phyloP scores from a whole-genome alignment of 2,888 invertebrate genomes.

The Poecilus cupreus region DNA sequence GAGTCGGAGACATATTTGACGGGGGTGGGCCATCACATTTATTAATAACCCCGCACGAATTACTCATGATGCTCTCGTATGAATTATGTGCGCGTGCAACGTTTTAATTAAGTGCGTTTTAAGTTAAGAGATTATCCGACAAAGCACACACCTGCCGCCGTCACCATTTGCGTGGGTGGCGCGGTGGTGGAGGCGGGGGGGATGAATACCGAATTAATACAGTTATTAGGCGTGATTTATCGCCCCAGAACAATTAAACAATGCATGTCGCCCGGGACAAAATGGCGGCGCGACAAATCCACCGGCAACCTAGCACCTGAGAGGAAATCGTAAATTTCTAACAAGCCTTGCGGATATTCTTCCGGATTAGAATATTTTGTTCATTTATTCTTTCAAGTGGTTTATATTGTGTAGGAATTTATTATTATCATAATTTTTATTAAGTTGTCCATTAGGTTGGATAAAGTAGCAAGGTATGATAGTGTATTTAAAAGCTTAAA shows the following conservation, averaged over 20 bases:
- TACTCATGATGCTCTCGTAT: not conserved
- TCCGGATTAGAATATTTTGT: not conserved
- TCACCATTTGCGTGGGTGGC: not conserved
- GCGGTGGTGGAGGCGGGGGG: not conserved
- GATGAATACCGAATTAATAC: slow-evolving; percentile 44
- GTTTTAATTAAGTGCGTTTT: slow-evolving; percentile 49
- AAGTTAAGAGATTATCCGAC: slow-evolving; percentile 52
- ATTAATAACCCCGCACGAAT: slow-evolving; percentile 9
- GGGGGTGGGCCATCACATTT: not conserved
- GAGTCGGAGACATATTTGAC: not conserved
- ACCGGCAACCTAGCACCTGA: slow-evolving; percentile 19
- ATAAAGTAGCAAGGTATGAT: too few species aligned
- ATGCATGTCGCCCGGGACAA: not conserved
- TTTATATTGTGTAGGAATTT: too few species aligned
- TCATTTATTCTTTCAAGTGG: not conserved
- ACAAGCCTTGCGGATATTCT: not conserved
- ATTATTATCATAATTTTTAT: too few species aligned
- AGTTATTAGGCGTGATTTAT: slow-evolving; percentile 51
- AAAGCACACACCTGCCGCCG: slow-evolving; percentile 36
- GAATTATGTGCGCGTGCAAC: slow-evolving; percentile 25
- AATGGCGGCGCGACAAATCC: slow-evolving; percentile 13
- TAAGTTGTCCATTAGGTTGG: too few species aligned
- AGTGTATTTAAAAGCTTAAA: too few species aligned
- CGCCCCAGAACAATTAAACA: slow-evolving; percentile 19
- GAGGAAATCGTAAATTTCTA: not conserved